Percentiles rank a stretch among this genome's conserved stretches.
These are phyloP conservation scores for Liasis olivaceus DNA, from an alignment of 2,797 vertebrate genomes.

Conservation along the genomic window DNA sequence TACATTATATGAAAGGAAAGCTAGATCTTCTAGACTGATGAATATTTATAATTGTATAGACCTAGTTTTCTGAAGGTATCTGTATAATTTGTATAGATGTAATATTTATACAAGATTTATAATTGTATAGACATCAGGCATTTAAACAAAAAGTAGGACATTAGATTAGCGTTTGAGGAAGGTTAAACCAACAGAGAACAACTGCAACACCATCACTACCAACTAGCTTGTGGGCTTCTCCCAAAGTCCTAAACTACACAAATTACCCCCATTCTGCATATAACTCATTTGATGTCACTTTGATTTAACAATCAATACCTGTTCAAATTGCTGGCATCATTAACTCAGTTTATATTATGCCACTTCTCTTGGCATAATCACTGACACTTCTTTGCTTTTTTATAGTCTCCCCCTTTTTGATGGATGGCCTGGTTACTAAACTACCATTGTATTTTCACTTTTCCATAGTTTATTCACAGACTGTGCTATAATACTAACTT, in stretches of 20 bases:
- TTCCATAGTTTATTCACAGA: not conserved
- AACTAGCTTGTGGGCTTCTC: conserved; percentile 2
- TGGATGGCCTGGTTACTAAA: conserved; percentile 33
- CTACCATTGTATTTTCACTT: not conserved
- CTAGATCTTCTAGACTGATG: not conserved
- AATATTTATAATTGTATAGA: not conserved
- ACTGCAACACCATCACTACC: not conserved
- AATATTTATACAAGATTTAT: not conserved
- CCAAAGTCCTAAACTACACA: conserved; percentile 36
- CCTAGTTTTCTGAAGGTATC: not conserved
- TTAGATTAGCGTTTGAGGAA: not conserved
- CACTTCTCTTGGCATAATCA: conserved; percentile 60
- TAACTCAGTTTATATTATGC: conserved; percentile 54
- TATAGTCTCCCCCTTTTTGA: conserved; percentile 23
- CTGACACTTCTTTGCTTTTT: conserved; percentile 58
- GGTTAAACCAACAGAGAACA: not conserved
- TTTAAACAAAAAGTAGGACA: not conserved
- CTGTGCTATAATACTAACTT: conserved; percentile 58
- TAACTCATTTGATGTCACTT: conserved; percentile 55
- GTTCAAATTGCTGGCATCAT: conserved; percentile 65
- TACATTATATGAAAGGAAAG: not conserved
- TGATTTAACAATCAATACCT: conserved; percentile 48
- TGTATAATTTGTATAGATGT: not conserved
- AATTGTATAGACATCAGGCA: not conserved
- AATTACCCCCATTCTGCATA: conserved; percentile 47